Conservation (phyloP, 2,113 vertebrate genomes). For the Zosterops borbonicus region DNA sequence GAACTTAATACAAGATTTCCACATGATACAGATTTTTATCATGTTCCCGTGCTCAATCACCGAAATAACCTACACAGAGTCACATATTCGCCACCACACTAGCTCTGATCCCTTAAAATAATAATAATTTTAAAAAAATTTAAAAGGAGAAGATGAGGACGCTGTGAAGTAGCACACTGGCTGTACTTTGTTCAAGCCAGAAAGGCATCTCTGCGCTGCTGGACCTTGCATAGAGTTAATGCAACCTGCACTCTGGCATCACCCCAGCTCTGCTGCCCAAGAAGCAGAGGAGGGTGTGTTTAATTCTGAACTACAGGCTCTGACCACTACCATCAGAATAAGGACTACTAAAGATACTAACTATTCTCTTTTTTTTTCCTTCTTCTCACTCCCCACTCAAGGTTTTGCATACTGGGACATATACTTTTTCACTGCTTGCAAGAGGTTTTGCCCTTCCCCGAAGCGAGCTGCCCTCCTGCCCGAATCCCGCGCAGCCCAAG, state of each 20-base stretch:
- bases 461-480: not conserved
- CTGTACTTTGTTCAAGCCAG: not conserved
- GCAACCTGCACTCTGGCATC: not conserved
- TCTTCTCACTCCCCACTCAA: fast-evolving
- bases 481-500: not conserved
- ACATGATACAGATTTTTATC: not conserved
- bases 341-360: too few relatives aligned
- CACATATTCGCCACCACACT: not conserved
- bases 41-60: not conserved
- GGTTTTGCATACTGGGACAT: not conserved
- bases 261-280: slow-evolving; percentile 66
- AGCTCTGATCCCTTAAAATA: not conserved
- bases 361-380: not conserved
- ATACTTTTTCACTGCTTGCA: fast-evolving
- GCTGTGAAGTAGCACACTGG: fast-evolving
- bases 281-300: not conserved
- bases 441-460: not conserved
- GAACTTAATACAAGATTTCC: not conserved
- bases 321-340: too few relatives aligned
- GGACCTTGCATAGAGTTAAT: fast-evolving
- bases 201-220: not conserved
- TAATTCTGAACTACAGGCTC: not conserved
- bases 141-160: not conserved
- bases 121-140: not conserved
- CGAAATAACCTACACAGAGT: not conserved